A percentile compares a stretch with the other conserved stretches of the same genome.
Conservation (phyloP, 2,113 vertebrate genomes). For the Perca schrenkii region DNA sequence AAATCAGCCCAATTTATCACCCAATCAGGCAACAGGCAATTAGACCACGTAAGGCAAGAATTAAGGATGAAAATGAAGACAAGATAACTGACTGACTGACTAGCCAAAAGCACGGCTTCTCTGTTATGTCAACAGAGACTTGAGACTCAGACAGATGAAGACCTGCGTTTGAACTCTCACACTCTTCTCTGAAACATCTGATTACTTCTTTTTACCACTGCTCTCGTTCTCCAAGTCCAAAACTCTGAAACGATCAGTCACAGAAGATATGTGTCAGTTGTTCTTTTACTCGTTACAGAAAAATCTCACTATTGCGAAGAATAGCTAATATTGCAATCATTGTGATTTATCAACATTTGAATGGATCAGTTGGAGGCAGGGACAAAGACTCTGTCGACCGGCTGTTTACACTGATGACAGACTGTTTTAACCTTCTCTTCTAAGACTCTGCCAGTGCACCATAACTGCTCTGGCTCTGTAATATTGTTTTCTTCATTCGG, state of each 20-base stretch:
- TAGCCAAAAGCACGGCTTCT: conserved; percentile 38
- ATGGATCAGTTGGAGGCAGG: background rate
- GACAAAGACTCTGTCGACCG: background rate
- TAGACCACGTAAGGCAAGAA: background rate
- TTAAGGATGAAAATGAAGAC: conserved; percentile 39
- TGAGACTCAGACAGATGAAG: conserved; percentile 50
- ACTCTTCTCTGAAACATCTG: conserved; percentile 7
- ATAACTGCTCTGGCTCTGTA: background rate
- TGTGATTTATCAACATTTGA: background rate
- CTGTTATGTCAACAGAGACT: conserved; percentile 75
- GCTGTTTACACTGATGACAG: conserved; percentile 31
- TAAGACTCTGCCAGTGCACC: background rate
- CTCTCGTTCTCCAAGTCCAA: background rate
- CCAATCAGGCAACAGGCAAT: conserved; percentile 8
- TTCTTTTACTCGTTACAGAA: background rate
- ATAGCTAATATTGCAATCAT: background rate
- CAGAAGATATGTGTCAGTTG: background rate
- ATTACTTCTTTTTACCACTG: conserved; percentile 17
- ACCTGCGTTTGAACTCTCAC: conserved; percentile 64
- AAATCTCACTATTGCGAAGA: background rate
- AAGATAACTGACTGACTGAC: conserved; percentile 23
- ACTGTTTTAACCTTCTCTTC: conserved; percentile 1
- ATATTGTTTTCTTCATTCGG: conserved; percentile 3
- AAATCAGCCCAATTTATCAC: background rate
- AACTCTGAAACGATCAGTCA: conserved; percentile 12